Evolutionary conservation across 1,140 invertebrate species (phyloP), one percentile per base, ranked within the genome.

Genomic region (Rhopalosiphum padi): DNA sequence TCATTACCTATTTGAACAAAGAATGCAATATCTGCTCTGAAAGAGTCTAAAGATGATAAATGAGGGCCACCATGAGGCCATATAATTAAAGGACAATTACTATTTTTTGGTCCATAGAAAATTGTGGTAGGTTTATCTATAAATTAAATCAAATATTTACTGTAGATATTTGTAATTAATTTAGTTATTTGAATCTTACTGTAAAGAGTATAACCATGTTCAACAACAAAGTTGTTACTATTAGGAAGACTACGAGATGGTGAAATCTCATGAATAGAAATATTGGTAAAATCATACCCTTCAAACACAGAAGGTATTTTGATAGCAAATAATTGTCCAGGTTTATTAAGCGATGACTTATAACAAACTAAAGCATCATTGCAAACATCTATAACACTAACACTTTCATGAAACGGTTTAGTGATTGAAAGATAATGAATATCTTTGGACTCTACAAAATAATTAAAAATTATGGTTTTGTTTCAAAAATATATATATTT

Each of bases 51-150:
- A 95, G 97, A 97, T 21, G 95, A 95, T 25, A 96, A 95, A 95
- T 99, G 98, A 3, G 98, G 98, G 9, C 98, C 97, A 94, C 98
- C 98, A 95, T 99, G 98, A n/a, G 97, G 97, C 95, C 95, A 96
- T 53, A 97, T 95, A 43, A 98, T 95, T 7, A 97, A 94, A 1
- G 97, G 97, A 68, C 95, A 94, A 6, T 94, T 94, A 35, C 68
- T 94, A 95, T 77, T 68, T 94, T 94, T 95, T 95, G 96, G 96
- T 5, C 96, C 96, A 94, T 96, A 95, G 95, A 97, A 97, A 83
- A 97, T 96, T 8, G 96, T 96, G 68, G 96, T 96, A 92, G 93
- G 90, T 94, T 68, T 90, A 90, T 93, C 94, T 90, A 46, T 7
- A 91, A 90, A 90, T 60, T 51, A 48, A 82, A 87, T 93, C 0